Base-by-base conservation (phyloP, 1,140 invertebrate genomes). In the Drosophila nasuta region DNA sequence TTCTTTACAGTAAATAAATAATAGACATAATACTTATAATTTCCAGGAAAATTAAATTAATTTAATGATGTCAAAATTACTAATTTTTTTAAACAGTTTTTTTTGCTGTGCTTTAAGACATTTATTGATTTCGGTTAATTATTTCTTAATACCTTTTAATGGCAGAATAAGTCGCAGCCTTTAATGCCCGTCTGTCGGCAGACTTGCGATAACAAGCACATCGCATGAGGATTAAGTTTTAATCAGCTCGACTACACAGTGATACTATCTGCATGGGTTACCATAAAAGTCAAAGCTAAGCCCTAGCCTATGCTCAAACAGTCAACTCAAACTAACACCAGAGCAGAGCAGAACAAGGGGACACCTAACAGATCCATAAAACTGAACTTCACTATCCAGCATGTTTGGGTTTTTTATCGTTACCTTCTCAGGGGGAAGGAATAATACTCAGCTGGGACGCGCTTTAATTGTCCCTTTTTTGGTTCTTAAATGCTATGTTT, bases 401-500 rank as follows among this genome's bases (percentile, higher is more conserved):
- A 82, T 83, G 72, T 83, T 83, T 82, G 77, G 76, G 15, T 83
- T 80, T 83, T 83, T 80, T 82, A 77, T 83, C 73, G 75, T 69
- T 72, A 63, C 41, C 72, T 74, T 43, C 25, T 65, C 51, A 28
- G 49, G 38, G 25, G 20, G n/a, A 8, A 28, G 69, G 52, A 58
- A 57, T 72, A 58, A 52, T 35, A 58, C 17, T 43, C 70, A 67
- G 54, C 41, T 38, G 48, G n/a, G 17, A 38, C 41, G 64, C 71
- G 56, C 41, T 62, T 74, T 74, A 60, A 68, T 60, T 74, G 71
- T 74, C 17, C 45, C 30, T 74, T 48, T 48, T 60, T 60, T 43
- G 51, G 54, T 30, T 54, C 33, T 45, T 35, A 38, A 56, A 43
- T 52, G 52, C 13, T 15, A 43, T 25, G 51, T 48, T 60, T 69